Evolutionary conservation across 2,113 vertebrate genomes (phyloP), one percentile per base, ranked within the genome.

Genomic region (Agapornis roseicollis): DNA sequence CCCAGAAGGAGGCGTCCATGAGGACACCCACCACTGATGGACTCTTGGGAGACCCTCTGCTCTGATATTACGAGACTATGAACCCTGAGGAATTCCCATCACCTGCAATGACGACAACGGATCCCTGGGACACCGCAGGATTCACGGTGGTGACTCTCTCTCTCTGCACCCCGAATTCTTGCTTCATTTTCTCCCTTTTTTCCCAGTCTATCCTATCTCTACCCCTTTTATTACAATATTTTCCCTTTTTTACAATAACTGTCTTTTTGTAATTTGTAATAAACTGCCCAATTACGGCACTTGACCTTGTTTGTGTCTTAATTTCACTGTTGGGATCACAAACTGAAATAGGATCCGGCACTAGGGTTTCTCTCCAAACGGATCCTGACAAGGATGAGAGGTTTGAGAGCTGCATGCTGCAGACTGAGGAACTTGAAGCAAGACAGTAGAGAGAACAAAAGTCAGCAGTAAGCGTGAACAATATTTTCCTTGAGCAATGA

Each of bases 61-160:
- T 56, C 55, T 14, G 20, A n/a, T 23, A 58, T 33, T 58, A 58
- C 2, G 33, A 58, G 55, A 23, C 33, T 9, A 58, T 13, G 4
- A 58, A 58, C 33, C 20, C 55, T 58, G 33, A 58, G 23, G 55
- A n/a, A 58, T 20, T n/a, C 33, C 20, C 33, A 58, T 13, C 20
- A 55, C 53, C 29, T 22, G 3, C 1, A 8, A 13, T 2, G 3
- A 56, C 1, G 2, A 56, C 31, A 56, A n/a, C 8, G 20, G 55
- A 58, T 23, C 55, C 33, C 20, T 6, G 6, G 55, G 55, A n/a
- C 55, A 58, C 33, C 4, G 33, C 55, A n/a, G 55, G 19, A n/a
- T n/a, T 9, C 55, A 58, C 6, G 11, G 20, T n/a, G 55, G 55
- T 58, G 33, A 58, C 55, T 56, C 13, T n/a, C 55, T 50, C 55